These are phyloP conservation scores for Stenichneumon culpator DNA, from an alignment of 2,888 invertebrate species.

Conservation along the genomic window DNA sequence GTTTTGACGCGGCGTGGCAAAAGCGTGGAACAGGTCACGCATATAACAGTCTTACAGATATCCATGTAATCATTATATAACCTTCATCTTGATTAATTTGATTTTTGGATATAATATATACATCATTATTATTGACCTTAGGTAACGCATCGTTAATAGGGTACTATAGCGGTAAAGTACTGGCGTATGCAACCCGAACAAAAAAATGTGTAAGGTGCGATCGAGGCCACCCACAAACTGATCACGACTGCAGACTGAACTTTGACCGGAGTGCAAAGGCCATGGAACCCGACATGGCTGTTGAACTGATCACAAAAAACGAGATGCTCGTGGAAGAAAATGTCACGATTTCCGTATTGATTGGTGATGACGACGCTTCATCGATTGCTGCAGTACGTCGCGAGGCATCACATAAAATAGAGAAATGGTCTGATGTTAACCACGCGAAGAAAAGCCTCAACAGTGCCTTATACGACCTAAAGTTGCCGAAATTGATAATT, in stretches of 20 bases:
- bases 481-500: constrained; percentile 52
- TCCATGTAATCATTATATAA: neutral
- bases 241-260: constrained; percentile 66
- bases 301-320: constrained; percentile 59
- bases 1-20: constrained; percentile 36
- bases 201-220: constrained; percentile 50
- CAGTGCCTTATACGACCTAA: constrained; percentile 46
- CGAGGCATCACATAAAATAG: constrained; percentile 37
- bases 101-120: too few relatives aligned
- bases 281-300: constrained; percentile 48
- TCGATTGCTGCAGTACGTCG: constrained; percentile 63
- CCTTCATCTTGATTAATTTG: too few relatives aligned
- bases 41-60: constrained; percentile 28
- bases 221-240: constrained; percentile 25
- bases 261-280: constrained; percentile 41
- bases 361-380: constrained; percentile 66
- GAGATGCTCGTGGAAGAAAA: constrained; percentile 51
- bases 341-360: constrained; percentile 52
- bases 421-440: constrained; percentile 58
- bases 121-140: neutral
- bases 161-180: constrained; percentile 31
- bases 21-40: constrained; percentile 40
- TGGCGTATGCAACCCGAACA: constrained; percentile 28
- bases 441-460: constrained; percentile 53
- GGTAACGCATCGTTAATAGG: constrained; percentile 38